Evolutionary conservation across 2,888 invertebrate genomes (phyloP).

Genomic region (Ennomos erosarius): DNA sequence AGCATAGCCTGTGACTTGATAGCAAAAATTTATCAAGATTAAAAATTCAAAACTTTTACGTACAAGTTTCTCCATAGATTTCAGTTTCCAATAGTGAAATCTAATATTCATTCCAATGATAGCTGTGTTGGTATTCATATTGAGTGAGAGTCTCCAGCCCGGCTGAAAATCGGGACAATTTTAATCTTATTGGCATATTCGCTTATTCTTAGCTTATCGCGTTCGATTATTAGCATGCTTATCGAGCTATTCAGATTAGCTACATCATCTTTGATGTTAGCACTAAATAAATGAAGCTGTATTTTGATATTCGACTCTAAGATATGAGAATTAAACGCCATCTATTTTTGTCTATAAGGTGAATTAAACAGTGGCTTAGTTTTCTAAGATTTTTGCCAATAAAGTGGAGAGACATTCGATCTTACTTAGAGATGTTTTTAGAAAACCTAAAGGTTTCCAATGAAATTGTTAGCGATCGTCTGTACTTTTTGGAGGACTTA

Average conservation of each 20-base stretch:
- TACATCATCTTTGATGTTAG: constrained; percentile 10
- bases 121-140: constrained; percentile 66
- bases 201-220: constrained; percentile 27
- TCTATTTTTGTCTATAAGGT: no score
- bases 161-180: constrained; percentile 53
- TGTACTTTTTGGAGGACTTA: no score
- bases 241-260: constrained; percentile 29
- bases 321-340: no score
- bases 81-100: constrained; percentile 67
- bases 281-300: not conserved
- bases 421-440: no score
- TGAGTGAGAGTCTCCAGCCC: constrained; percentile 55
- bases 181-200: constrained; percentile 51
- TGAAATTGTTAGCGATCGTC: no score
- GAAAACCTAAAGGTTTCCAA: no score
- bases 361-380: no score
- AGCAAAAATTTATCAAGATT: not conserved
- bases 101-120: constrained; percentile 75
- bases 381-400: no score
- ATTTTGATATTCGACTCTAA: no score
- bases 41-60: constrained; percentile 20
- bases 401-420: no score
- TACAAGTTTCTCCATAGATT: constrained; percentile 48
- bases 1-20: no score
- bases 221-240: constrained; percentile 39